Evolutionary conservation across 2,113 vertebrate species (phyloP), one percentile per base, ranked within the genome.

Genomic region (rabbit (Oryctolagus cuniculus)): DNA sequence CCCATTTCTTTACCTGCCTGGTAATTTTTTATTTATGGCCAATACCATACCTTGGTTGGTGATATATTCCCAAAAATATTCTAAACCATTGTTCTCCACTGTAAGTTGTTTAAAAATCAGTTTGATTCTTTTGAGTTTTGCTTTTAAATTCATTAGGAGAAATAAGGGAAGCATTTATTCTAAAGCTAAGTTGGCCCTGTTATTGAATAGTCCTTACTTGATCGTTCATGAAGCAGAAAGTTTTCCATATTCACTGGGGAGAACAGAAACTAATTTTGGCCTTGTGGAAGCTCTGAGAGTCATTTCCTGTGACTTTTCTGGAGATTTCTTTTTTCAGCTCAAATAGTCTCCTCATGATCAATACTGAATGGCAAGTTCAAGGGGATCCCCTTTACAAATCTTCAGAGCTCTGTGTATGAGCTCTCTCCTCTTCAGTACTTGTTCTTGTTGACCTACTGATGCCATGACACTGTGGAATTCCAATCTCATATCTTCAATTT

Each of bases 101-200:
- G 8, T 19, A 66, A 63, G 74, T 27, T 88, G 24, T 25, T 90
- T 94, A 64, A 90, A 80, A 93, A 64, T 79, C 17, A 75, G 51
- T 64, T 70, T 55, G n/a, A 80, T 80, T 21, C 78, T 75, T 69
- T 53, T 25, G 80, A 25, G 51, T 84, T 44, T 34, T 93, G 9
- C 72, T 87, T 86, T 80, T 93, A 55, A 93, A 19, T 44, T 83
- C 61, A 36, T 79, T 75, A 87, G 51, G 10, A 61, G 74, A 9
- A 31, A 44, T 34, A 8, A 82, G 5, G 6, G 34, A 49, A 94
- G 27, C 63, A 66, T 77, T 91, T 91, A 92, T 72, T 53, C 16
- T 61, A 89, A 61, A 58, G 29, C n/a, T 78, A 84, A 94, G 63
- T 36, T 87, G 87, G 66, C 9, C 72, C 44, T 16, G 67, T 29